Conservation (phyloP, 2,797 vertebrate species). For the Simalia tracyae region DNA sequence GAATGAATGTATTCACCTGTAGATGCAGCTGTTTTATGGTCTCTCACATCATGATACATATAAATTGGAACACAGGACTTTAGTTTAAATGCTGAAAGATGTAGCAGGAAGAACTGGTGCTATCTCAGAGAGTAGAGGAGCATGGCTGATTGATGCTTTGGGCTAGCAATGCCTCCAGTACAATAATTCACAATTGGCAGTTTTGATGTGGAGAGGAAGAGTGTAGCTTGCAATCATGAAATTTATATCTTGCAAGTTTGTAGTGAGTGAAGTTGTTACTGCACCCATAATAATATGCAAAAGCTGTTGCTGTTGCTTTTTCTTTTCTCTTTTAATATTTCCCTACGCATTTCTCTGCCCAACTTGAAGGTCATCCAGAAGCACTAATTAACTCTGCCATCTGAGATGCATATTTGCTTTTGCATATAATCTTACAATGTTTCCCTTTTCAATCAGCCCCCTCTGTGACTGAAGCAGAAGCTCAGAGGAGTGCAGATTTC, state of each 20-base stretch:
- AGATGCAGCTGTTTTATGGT: background rate
- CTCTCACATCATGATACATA: background rate
- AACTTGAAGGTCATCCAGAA: background rate
- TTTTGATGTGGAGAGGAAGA: background rate
- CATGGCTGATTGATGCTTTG: background rate
- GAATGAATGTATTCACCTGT: background rate
- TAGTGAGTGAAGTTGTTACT: background rate
- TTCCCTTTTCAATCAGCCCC: background rate
- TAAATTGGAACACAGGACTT: background rate
- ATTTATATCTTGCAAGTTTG: background rate
- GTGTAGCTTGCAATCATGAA: background rate
- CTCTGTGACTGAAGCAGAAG: background rate
- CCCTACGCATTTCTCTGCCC: background rate
- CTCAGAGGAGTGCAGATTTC: background rate
- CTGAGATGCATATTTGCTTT: background rate
- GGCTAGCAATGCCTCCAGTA: background rate
- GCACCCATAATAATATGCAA: background rate
- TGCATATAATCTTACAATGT: background rate
- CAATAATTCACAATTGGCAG: background rate
- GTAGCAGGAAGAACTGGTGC: background rate
- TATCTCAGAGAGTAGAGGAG: background rate
- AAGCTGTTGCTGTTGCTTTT: too few species aligned
- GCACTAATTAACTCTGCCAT: background rate
- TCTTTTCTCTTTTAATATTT: background rate
- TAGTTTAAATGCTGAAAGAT: background rate